Conservation (phyloP, 2,113 vertebrate genomes). For the Hyla sarda region DNA sequence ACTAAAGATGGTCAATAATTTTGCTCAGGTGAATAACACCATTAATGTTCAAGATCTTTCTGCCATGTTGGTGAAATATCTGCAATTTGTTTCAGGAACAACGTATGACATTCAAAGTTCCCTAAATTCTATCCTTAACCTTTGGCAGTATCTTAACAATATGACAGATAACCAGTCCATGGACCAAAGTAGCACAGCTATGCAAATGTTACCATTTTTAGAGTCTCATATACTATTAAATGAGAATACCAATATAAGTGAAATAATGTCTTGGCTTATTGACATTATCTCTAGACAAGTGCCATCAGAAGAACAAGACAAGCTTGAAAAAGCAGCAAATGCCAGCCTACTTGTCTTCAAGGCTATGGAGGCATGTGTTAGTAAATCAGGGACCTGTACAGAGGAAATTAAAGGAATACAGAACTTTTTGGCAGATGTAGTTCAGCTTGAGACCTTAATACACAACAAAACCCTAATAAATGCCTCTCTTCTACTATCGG, state of each 20-base stretch:
- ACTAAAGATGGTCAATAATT: constrained; percentile 15
- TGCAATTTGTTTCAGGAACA: background rate
- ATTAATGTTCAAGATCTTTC: constrained; percentile 44
- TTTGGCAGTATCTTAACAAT: constrained; percentile 29
- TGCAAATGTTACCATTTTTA: constrained; percentile 29
- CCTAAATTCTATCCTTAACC: constrained; percentile 24
- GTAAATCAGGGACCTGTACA: background rate
- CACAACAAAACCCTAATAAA: constrained; percentile 26
- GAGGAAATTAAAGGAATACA: constrained; percentile 16
- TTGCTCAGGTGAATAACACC: constrained; percentile 15
- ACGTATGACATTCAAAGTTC: background rate
- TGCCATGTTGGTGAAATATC: constrained; percentile 30
- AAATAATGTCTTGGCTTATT: background rate
- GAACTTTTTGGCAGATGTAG: constrained; percentile 23
- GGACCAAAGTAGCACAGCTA: background rate
- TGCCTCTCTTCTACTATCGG: constrained; percentile 4
- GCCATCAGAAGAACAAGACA: constrained; percentile 11
- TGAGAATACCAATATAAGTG: background rate
- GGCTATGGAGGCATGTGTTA: background rate
- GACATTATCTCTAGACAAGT: constrained; percentile 7
- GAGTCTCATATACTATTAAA: constrained; percentile 5
- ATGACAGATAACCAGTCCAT: background rate
- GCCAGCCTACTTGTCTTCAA: constrained; percentile 20
- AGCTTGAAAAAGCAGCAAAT: constrained; percentile 30
- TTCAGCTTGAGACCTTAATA: background rate